Evolutionary conservation across 2,888 invertebrate species (phyloP).

Genomic region (Gortyna flavago): DNA sequence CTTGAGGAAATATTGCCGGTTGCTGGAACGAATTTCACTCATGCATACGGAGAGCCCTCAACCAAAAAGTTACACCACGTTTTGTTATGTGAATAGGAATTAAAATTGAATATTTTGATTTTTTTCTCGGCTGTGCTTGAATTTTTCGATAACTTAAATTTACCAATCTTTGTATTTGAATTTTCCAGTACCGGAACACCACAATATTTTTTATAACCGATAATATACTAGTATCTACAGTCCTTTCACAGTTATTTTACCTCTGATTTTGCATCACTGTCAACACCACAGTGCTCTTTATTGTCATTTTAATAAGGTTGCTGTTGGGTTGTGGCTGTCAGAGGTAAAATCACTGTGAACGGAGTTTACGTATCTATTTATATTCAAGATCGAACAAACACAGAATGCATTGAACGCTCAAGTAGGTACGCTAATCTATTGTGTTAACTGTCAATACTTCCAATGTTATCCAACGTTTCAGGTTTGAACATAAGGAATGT

Average conservation of each 20-base stretch:
- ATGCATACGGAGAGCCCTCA: constrained; percentile 64
- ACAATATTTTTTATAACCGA: not conserved
- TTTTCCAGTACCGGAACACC: not conserved
- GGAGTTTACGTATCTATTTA: not conserved
- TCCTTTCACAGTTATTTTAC: too few relatives aligned
- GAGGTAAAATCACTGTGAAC: not conserved
- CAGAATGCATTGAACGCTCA: not conserved
- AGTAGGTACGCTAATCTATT: constrained; percentile 1
- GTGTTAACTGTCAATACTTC: constrained; percentile 11
- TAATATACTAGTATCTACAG: not conserved
- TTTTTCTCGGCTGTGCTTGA: not conserved
- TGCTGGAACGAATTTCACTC: constrained; percentile 64
- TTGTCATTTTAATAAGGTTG: not conserved
- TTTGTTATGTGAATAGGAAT: constrained; percentile 51
- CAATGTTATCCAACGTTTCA: constrained; percentile 19
- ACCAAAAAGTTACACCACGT: constrained; percentile 62
- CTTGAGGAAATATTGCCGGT: constrained; percentile 65
- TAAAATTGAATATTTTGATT: constrained; percentile 20
- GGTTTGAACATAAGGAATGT: constrained; percentile 18
- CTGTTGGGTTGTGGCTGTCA: not conserved
- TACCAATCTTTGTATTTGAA: not conserved
- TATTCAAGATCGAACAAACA: constrained; percentile 4
- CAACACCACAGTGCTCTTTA: not conserved
- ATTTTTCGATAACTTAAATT: not conserved
- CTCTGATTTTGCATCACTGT: not conserved